phyloP scores from a whole-genome alignment of 2,797 vertebrate genomes.

The Danionella dracula region DNA sequence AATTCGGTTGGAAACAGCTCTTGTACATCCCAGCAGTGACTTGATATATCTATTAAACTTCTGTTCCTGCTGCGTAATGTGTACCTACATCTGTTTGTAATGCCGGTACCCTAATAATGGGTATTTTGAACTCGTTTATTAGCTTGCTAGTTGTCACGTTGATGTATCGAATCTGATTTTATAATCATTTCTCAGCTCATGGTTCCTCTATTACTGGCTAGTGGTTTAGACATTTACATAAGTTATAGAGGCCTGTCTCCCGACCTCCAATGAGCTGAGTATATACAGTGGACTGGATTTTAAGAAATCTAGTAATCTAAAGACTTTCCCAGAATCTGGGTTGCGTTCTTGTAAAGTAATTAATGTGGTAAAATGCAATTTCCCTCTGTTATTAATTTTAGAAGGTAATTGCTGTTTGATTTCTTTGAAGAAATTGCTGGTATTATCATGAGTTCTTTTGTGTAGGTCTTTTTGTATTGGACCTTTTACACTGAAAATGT shows the following conservation, averaged over 20 bases:
- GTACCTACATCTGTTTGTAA: slow-evolving; percentile 13
- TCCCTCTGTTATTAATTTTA: too few species aligned
- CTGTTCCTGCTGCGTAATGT: slow-evolving; percentile 8
- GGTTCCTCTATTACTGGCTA: slow-evolving; percentile 8
- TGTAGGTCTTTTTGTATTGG: too few species aligned
- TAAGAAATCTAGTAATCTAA: not conserved
- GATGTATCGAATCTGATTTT: slow-evolving; percentile 7
- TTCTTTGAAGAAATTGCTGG: too few species aligned
- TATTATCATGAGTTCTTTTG: too few species aligned
- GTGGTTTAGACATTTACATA: slow-evolving; percentile 4
- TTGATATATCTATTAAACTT: slow-evolving; percentile 12
- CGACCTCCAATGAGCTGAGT: not conserved
- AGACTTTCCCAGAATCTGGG: not conserved
- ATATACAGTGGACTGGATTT: not conserved
- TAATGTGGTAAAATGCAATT: too few species aligned
- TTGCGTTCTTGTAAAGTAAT: too few species aligned
- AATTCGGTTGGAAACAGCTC: not conserved
- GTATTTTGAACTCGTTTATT: slow-evolving; percentile 10
- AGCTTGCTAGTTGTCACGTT: slow-evolving; percentile 8
- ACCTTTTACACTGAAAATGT: too few species aligned
- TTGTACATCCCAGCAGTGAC: not conserved
- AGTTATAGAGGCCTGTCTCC: not conserved
- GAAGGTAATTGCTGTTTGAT: too few species aligned
- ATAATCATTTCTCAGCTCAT: slow-evolving; percentile 1
- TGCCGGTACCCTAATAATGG: not conserved